A percentile compares a stretch with the other conserved stretches of the same genome.
phyloP scores from a whole-genome alignment of 2,113 vertebrate genomes.

The Anas platyrhynchos region DNA sequence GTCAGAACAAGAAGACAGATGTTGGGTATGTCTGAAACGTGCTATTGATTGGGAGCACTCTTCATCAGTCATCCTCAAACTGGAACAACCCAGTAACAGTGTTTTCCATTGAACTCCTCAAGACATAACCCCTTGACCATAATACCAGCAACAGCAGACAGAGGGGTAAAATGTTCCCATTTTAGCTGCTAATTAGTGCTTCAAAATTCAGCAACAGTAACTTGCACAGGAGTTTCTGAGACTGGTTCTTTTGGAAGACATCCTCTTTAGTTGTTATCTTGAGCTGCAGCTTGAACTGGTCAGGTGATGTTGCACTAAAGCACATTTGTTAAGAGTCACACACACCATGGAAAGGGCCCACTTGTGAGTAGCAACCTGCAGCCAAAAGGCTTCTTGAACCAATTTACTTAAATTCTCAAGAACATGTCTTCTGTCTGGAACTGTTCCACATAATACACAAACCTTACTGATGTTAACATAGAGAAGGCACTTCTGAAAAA shows the following conservation, averaged over 20 bases:
- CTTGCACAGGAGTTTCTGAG: neutral
- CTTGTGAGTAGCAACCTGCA: fast-evolving
- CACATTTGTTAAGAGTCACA: fast-evolving
- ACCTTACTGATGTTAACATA: neutral
- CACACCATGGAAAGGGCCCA: neutral
- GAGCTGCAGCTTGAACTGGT: neutral
- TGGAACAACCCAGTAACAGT: neutral
- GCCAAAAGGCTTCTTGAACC: neutral
- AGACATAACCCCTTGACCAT: neutral
- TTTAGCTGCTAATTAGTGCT: neutral
- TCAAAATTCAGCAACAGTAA: neutral
- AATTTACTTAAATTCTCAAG: neutral
- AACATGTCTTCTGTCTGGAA: neutral
- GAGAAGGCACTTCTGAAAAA: neutral
- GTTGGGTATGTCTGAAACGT: neutral
- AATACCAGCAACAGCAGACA: fast-evolving
- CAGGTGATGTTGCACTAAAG: neutral
- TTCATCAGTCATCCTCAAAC: neutral
- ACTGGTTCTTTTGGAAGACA: neutral
- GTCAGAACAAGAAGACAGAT: constrained; percentile 7
- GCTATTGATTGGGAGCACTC: neutral
- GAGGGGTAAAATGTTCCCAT: neutral
- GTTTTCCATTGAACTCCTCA: neutral
- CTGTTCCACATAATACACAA: neutral
- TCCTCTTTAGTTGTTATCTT: fast-evolving